Conservation (phyloP, 2,797 vertebrate genomes). For the Aphelocoma californica region DNA sequence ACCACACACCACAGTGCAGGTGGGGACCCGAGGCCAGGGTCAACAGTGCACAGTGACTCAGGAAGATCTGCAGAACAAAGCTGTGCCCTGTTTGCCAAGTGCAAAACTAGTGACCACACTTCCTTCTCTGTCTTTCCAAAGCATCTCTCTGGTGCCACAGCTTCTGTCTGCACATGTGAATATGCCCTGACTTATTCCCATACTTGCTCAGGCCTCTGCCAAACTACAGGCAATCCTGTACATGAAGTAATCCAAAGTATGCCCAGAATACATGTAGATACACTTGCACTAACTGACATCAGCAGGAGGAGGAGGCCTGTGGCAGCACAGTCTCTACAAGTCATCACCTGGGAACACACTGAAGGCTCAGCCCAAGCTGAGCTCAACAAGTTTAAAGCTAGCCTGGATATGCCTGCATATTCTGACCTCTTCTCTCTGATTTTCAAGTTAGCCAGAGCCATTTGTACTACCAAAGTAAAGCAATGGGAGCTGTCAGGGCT, state of each 20-base stretch:
- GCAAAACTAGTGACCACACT: background rate
- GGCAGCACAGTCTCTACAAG: background rate
- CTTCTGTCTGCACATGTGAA: background rate
- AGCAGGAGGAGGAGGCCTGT: background rate
- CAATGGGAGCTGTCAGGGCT: background rate
- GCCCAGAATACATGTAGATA: background rate
- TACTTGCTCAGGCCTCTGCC: background rate
- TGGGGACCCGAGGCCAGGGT: fast-evolving
- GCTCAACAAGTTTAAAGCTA: background rate
- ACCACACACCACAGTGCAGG: background rate
- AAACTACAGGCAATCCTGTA: background rate
- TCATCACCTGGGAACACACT: background rate
- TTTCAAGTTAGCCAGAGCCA: background rate
- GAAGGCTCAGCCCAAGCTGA: background rate
- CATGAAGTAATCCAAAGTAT: background rate
- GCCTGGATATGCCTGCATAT: background rate
- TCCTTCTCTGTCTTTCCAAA: background rate
- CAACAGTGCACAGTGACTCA: background rate
- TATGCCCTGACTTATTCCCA: background rate
- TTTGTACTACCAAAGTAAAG: background rate
- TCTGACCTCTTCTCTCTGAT: background rate
- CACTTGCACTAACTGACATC: background rate
- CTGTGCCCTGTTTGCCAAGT: background rate
- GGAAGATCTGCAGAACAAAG: background rate
- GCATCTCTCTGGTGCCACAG: fast-evolving